phyloP scores from a whole-genome alignment of 2,888 invertebrate genomes.

The Agriopis marginaria region DNA sequence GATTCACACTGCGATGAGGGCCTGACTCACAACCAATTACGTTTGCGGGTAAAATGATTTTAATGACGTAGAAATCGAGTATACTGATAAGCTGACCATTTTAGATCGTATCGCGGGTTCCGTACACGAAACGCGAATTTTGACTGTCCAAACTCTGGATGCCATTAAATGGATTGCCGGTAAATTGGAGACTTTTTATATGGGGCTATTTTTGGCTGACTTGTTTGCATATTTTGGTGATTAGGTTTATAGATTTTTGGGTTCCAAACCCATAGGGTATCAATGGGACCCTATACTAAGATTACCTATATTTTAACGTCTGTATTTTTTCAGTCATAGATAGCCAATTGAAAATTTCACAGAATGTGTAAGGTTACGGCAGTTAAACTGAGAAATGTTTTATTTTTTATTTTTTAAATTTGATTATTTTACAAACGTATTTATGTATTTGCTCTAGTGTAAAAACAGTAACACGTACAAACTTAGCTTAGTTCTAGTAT shows the following conservation, averaged over 20 bases:
- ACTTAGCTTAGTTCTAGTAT: no score
- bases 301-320: no score
- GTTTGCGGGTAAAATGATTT: conserved; percentile 59
- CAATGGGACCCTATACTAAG: no score
- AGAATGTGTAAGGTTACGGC: no score
- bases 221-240: conserved; percentile 2
- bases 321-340: no score
- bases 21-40: conserved; percentile 59
- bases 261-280: neutral
- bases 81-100: conserved; percentile 57
- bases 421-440: no score
- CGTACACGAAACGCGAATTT: conserved; percentile 47
- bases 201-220: conserved; percentile 9
- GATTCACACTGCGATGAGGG: conserved; percentile 34
- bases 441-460: no score
- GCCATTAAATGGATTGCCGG: conserved; percentile 21
- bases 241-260: neutral
- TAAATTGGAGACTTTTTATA: conserved; percentile 21
- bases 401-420: no score
- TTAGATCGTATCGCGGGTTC: conserved; percentile 55
- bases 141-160: conserved; percentile 31
- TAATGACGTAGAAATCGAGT: conserved; percentile 64
- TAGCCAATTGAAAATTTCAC: no score
- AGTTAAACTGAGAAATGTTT: no score
- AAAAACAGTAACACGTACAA: no score